A percentile compares a stretch with the other conserved stretches of the same genome.
Conservation (phyloP, 2,888 invertebrate species). For the Globia sparganii region DNA sequence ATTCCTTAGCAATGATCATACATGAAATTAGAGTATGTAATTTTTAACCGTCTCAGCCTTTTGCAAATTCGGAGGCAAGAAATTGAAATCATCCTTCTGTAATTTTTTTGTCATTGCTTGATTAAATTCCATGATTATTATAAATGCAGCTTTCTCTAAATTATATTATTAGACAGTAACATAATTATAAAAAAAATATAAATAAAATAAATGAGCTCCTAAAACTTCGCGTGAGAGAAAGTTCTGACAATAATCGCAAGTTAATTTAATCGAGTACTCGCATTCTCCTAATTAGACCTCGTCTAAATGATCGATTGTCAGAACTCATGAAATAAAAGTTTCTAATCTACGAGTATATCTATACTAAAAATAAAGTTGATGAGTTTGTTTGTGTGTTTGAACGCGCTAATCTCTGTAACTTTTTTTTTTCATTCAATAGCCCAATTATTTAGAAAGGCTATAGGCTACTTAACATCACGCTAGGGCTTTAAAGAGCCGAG, state of each 20-base stretch:
- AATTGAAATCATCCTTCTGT: too few relatives aligned
- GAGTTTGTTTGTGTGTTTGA: background rate
- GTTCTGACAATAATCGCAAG: constrained; percentile 18
- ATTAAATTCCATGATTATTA: background rate
- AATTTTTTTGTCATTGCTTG: background rate
- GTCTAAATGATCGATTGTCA: constrained; percentile 40
- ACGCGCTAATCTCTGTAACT: background rate
- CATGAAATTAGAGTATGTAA: too few relatives aligned
- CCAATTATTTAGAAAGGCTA: background rate
- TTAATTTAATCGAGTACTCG: constrained; percentile 14
- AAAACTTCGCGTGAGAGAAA: constrained; percentile 29
- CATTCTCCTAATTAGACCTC: constrained; percentile 25
- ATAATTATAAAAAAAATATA: background rate
- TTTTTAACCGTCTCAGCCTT: background rate
- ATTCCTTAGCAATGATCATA: too few relatives aligned
- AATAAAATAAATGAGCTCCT: background rate
- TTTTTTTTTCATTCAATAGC: background rate
- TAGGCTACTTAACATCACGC: background rate
- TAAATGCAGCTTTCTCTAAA: background rate
- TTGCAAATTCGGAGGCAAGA: background rate
- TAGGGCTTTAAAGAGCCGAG: background rate
- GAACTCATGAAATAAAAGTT: constrained; percentile 10
- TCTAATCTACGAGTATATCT: background rate
- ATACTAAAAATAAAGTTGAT: background rate
- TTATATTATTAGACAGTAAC: background rate